A percentile compares a stretch with the other conserved stretches of the same genome.
phyloP scores from a whole-genome alignment of 1,140 invertebrate species.

The Zeugodacus cucurbitae region DNA sequence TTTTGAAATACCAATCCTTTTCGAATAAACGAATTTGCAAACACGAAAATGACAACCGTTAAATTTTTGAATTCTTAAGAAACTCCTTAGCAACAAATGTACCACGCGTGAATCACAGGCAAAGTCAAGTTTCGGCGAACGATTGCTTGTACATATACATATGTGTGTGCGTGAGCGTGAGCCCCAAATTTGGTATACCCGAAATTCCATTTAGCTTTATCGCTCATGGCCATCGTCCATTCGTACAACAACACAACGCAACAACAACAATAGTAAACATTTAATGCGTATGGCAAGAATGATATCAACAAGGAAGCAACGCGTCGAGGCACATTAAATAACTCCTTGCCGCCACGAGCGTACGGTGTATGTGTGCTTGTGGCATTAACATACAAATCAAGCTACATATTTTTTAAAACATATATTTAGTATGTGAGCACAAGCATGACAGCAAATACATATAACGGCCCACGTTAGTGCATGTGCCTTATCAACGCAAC shows the following conservation, averaged over 20 bases:
- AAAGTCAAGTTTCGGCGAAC: not conserved
- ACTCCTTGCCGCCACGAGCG: not conserved
- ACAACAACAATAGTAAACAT: not conserved
- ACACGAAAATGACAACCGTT: not conserved
- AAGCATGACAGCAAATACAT: not conserved
- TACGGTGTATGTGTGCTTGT: not conserved
- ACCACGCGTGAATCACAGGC: not conserved
- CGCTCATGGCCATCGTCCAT: constrained; percentile 28
- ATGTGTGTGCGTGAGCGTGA: not conserved
- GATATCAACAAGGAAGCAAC: constrained; percentile 6
- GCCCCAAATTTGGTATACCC: constrained; percentile 16
- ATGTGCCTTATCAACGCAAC: not conserved
- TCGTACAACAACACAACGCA: not conserved
- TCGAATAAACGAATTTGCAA: not conserved
- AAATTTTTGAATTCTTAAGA: not conserved
- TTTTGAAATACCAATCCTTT: not conserved
- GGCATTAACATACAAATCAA: not conserved
- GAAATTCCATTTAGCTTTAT: constrained; percentile 25
- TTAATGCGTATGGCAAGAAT: not conserved
- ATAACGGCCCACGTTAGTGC: not conserved
- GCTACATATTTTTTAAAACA: not conserved
- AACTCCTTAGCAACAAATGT: not conserved
- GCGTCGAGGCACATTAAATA: not conserved
- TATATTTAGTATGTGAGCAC: not conserved
- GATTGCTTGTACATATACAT: not conserved